Evolutionary conservation across 37 sponge, comb jelly and placozoan species (phyloP), one percentile per base, ranked within the genome.

Genomic region (Eunapius fragilis): DNA sequence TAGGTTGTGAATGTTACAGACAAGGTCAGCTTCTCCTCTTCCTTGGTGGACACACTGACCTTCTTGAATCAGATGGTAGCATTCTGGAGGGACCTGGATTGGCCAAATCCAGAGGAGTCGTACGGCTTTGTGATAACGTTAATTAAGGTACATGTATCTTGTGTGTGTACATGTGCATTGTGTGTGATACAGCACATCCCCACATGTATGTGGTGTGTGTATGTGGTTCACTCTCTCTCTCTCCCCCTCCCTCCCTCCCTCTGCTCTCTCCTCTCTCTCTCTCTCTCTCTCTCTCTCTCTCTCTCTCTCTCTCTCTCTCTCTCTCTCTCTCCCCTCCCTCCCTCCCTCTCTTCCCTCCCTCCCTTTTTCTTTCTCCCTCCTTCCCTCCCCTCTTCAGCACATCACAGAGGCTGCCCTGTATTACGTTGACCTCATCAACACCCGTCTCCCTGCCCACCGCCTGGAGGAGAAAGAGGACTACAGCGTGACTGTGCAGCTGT

Each of bases 1-100:
- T 25, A 78, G 38, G 79, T 77, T 25, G 68, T 47, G 5, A 19
- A 77, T 37, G 49, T 33, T 19, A 68, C 47, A 6, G 91, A 86
- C 27, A 31, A 77, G 25, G 84, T 75, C 48, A 74, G 9, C 37
- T 82, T 76, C 87, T 91, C 91, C 48, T 70, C 87, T 26, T 87
- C 87, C 45, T 84, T 84, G 22, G 87, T 91, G 11, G 91, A 91
- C 80, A 76, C 87, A 9, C 14, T 32, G 24, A 69, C 72, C 9
- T 72, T 76, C 77, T 37, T 91, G 13, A 68, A 71, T 31, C 91
- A 87, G 30, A 80, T 91, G 24, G 71, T 45, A 34, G 30, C 37
- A 24, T 83, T 82, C 74, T 78, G 78, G 78, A 83, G 72, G 84
- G 68, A 83, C 23, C 80, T 89, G 25, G 71, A 83, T 14, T 89